Evolutionary conservation across 2,888 invertebrate genomes (phyloP).

Genomic region (Lepidochitona cinerea): DNA sequence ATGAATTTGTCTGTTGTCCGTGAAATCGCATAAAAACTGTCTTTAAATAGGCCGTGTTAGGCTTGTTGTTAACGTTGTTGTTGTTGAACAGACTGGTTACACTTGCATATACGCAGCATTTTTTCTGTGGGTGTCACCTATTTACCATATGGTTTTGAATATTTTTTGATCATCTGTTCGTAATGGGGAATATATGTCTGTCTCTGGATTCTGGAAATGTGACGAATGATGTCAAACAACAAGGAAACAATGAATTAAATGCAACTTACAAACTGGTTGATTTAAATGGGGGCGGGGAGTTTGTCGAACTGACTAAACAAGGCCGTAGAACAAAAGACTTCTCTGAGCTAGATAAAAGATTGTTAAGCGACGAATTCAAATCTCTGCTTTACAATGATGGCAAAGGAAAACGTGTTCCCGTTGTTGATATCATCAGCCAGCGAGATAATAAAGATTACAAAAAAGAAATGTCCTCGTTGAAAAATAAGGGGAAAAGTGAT

Average conservation of each 20-base stretch:
- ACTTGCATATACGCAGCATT: too few relatives aligned
- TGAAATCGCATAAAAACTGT: not conserved
- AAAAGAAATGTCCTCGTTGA: conserved; percentile 73
- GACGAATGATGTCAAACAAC: conserved; percentile 94
- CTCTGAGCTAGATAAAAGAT: conserved; percentile 88
- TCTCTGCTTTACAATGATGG: conserved; percentile 96
- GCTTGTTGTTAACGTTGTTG: too few relatives aligned
- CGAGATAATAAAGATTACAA: conserved; percentile 69
- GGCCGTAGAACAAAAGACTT: conserved; percentile 63
- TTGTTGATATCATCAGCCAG: conserved; percentile 88
- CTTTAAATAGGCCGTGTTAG: not conserved
- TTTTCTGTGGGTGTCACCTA: too few relatives aligned
- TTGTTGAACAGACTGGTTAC: too few relatives aligned
- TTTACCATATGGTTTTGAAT: too few relatives aligned
- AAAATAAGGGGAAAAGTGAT: conserved; percentile 45
- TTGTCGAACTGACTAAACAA: conserved; percentile 65
- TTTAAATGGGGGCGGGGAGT: conserved; percentile 86
- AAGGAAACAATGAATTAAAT: conserved; percentile 75
- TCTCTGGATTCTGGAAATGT: conserved; percentile 72
- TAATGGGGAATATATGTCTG: not conserved
- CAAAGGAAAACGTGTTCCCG: conserved; percentile 89
- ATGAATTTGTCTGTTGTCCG: not conserved
- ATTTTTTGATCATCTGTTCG: too few relatives aligned
- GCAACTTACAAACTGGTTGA: conserved; percentile 87
- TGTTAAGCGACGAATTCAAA: conserved; percentile 87